A percentile compares a stretch with the other conserved stretches of the same genome.
Conservation (phyloP, 2,113 vertebrate species). For the Paratilapia polleni region DNA sequence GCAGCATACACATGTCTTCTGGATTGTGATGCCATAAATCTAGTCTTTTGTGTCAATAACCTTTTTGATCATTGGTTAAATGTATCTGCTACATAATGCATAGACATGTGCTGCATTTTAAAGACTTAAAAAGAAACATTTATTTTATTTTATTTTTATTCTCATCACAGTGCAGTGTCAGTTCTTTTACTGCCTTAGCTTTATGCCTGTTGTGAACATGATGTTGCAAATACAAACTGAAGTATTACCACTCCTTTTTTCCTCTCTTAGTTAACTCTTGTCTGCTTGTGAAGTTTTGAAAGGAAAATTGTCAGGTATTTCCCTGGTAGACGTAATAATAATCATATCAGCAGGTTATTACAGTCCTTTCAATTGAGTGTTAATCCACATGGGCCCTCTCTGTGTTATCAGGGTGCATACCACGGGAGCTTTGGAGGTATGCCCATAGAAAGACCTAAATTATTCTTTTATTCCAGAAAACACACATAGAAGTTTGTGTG, state of each 20-base stretch:
- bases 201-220: constrained; percentile 8
- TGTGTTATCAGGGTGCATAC: constrained; percentile 70
- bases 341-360: constrained; percentile 76
- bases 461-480: constrained; percentile 69
- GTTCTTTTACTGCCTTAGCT: background rate
- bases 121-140: background rate
- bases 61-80: constrained; percentile 3
- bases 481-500: constrained; percentile 29
- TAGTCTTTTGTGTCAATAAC: background rate
- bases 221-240: constrained; percentile 33
- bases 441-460: constrained; percentile 72
- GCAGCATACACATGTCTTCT: background rate
- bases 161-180: background rate
- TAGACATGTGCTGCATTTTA: background rate
- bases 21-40: constrained; percentile 27
- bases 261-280: constrained; percentile 35
- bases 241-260: background rate
- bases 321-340: constrained; percentile 58
- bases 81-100: background rate
- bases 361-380: constrained; percentile 65
- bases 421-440: constrained; percentile 65
- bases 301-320: constrained; percentile 52
- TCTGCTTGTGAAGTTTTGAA: constrained; percentile 28
- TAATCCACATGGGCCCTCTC: constrained; percentile 70
- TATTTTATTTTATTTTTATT: background rate